Percentiles rank a stretch among this genome's conserved stretches.
phyloP scores from a whole-genome alignment of 2,888 invertebrate species.

The Polydrusus tereticollis region DNA sequence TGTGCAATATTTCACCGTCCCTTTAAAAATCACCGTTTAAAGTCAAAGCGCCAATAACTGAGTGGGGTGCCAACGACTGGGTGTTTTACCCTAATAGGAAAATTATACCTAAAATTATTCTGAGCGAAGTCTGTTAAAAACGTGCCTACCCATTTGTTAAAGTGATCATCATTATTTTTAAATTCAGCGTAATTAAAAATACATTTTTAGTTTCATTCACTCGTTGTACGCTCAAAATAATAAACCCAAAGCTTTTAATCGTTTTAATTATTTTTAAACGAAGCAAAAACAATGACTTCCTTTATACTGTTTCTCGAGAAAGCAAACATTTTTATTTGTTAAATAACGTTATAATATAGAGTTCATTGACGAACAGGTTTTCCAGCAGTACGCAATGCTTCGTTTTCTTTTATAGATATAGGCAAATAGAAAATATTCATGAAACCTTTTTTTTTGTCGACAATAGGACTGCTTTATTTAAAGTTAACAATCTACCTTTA shows the following conservation, averaged over 20 bases:
- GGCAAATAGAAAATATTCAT: too few relatives aligned
- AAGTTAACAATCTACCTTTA: too few relatives aligned
- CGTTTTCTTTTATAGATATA: too few relatives aligned
- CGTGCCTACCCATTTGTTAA: too few relatives aligned
- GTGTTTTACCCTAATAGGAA: too few relatives aligned
- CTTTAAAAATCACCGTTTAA: too few relatives aligned
- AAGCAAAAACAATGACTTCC: neutral
- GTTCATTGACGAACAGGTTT: neutral
- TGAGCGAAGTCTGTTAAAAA: neutral
- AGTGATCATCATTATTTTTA: neutral
- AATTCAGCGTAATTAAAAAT: neutral
- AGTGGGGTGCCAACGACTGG: too few relatives aligned
- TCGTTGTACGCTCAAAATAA: neutral
- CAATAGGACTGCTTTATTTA: too few relatives aligned
- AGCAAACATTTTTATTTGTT: neutral
- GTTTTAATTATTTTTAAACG: neutral
- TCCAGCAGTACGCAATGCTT: too few relatives aligned
- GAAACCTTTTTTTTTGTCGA: too few relatives aligned
- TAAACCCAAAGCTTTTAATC: neutral
- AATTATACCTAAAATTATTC: neutral
- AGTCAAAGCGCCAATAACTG: too few relatives aligned
- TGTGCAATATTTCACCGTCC: too few relatives aligned
- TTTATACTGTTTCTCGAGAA: neutral
- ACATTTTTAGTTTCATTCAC: conserved; percentile 1
- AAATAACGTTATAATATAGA: neutral